phyloP scores from a whole-genome alignment of 2,888 invertebrate species.

The Lydus trimaculatus region DNA sequence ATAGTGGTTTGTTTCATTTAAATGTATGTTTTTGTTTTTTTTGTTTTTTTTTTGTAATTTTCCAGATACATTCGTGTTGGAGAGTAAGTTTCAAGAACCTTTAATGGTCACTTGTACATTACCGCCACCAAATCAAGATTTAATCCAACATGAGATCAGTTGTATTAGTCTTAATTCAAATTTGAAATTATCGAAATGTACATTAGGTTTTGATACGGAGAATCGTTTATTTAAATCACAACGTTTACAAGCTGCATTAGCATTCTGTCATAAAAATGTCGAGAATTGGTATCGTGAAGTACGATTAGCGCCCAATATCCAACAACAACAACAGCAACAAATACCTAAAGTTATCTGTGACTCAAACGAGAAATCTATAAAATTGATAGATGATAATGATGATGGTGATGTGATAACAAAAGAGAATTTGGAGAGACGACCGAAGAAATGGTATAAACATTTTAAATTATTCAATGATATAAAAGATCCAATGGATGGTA shows the following conservation, averaged over 20 bases:
- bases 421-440: constrained; percentile 58
- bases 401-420: constrained; percentile 52
- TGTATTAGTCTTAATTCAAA: constrained; percentile 65
- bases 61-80: constrained; percentile 66
- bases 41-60: constrained; percentile 14
- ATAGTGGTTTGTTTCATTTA: background rate
- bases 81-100: constrained; percentile 69
- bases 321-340: constrained; percentile 27
- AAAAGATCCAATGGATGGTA: constrained; percentile 67
- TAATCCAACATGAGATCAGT: constrained; percentile 63
- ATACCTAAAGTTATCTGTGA: constrained; percentile 10
- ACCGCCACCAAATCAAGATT: constrained; percentile 63
- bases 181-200: constrained; percentile 67
- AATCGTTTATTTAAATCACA: constrained; percentile 70
- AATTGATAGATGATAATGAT: constrained; percentile 23
- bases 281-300: constrained; percentile 71
- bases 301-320: constrained; percentile 50
- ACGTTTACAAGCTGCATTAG: constrained; percentile 69
- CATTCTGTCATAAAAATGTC: constrained; percentile 71
- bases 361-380: constrained; percentile 17
- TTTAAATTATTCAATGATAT: constrained; percentile 63
- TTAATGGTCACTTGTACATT: constrained; percentile 72
- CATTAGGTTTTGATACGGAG: constrained; percentile 69
- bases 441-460: constrained; percentile 72
- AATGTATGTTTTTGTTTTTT: too few relatives aligned